Base-by-base conservation (phyloP, 2,888 invertebrate genomes). In the Nomada ferruginata region DNA sequence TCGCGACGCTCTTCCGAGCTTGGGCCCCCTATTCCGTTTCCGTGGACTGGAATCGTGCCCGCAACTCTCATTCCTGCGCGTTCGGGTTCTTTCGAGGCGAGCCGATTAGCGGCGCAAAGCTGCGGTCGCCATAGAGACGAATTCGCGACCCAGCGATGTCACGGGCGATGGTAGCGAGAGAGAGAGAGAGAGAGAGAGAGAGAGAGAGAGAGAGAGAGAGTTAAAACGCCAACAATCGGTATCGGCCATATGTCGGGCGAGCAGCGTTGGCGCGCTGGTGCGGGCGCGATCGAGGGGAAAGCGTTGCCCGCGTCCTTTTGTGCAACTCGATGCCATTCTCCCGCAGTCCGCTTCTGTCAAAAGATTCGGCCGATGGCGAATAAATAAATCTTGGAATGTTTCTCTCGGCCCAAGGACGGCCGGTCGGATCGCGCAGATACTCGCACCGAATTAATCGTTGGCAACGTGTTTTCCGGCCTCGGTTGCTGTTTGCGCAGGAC, bases 221-320 rank as follows among this genome's bases (percentile, higher is more conserved):
- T 90, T 87, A 90, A 91, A 91, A 88, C 89, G 81, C 81, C 78
- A 80, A 86, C 87, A 89, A 90, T 90, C 90, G 90, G 89, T 81
- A 86, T 83, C 89, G 89, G 89, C 91, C 92, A 92, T 92, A 92
- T 91, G 92, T 91, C 89, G 89, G 88, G 63, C 79, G 83, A 85
- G 79, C 79, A 86, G 90, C 90, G 42, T 91, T 88, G 88, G 85
- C 85, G 89, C 85, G 88, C 66, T 68, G 74, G 36, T 50, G 15
- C 29, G 76, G 79, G 84, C 89, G 87, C 90, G 89, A 90, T 90
- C 87, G 90, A 89, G 90, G 90, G 91, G 90, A 60, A 90, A 90
- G 84, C 83, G 79, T 52, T 71, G 71, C 83, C 79, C 86, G 77
- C 70, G 78, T 76, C 79, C 83, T 81, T 85, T 80, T 76, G 75